These are phyloP conservation scores for Psittacara wagleri DNA, from an alignment of 2,113 vertebrate species.

Conservation along the genomic window DNA sequence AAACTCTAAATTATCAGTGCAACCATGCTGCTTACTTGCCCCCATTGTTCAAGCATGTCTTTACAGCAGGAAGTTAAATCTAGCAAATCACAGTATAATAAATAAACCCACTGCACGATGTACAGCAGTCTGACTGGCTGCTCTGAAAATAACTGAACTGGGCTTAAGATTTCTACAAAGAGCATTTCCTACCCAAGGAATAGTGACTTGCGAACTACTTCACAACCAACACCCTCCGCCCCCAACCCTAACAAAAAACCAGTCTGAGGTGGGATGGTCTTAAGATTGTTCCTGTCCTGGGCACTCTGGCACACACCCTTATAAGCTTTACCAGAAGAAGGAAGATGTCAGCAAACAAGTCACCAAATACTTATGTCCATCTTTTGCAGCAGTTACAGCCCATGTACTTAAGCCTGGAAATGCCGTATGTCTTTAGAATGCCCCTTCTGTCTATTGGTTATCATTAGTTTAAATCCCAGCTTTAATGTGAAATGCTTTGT, in stretches of 20 bases:
- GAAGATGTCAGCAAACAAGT: neutral
- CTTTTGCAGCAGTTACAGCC: neutral
- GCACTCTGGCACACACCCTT: neutral
- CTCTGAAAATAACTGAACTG: neutral
- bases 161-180: neutral
- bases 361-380: neutral
- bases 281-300: neutral
- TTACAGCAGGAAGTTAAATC: conserved; percentile 37
- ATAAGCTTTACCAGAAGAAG: neutral
- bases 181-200: neutral
- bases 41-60: conserved; percentile 39
- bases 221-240: too few relatives aligned
- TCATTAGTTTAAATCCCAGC: neutral
- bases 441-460: neutral
- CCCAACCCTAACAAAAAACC: neutral
- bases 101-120: neutral
- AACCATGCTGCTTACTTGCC: conserved; percentile 5
- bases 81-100: conserved; percentile 28
- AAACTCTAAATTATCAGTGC: conserved; percentile 50
- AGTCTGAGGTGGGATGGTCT: neutral
- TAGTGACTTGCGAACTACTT: neutral
- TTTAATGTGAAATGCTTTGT: neutral
- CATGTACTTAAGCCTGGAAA: neutral
- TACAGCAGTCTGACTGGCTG: neutral
- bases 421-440: neutral